phyloP scores from a whole-genome alignment of 2,113 vertebrate species.

The Hippocampus comes region DNA sequence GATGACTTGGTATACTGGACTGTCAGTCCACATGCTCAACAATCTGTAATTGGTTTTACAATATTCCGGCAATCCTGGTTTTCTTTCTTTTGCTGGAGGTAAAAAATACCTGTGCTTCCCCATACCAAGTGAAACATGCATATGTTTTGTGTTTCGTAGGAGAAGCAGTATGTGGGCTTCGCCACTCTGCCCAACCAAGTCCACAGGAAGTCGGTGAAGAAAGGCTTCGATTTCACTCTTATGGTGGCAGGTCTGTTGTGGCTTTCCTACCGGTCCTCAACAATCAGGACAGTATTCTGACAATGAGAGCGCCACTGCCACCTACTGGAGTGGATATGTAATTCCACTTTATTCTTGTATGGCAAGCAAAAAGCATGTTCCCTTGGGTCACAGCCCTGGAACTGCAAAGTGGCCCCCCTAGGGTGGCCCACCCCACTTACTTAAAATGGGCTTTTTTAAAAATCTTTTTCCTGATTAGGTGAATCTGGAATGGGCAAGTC shows the following conservation, averaged over 20 bases:
- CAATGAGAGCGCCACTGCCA: too few species aligned
- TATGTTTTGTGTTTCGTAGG: slow-evolving; percentile 69
- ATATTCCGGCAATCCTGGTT: not conserved
- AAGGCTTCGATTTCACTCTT: slow-evolving; percentile 96
- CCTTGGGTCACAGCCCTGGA: too few species aligned
- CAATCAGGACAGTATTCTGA: not conserved
- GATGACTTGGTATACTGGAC: too few species aligned
- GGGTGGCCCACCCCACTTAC: too few species aligned
- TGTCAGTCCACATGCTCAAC: too few species aligned
- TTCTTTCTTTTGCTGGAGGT: not conserved
- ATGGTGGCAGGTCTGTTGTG: slow-evolving; percentile 90
- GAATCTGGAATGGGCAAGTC: slow-evolving; percentile 98
- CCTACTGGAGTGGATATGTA: too few species aligned
- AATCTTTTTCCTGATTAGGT: slow-evolving; percentile 69
- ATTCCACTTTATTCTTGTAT: too few species aligned
- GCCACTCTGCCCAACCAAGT: slow-evolving; percentile 97
- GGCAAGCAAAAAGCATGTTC: too few species aligned
- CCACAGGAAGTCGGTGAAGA: slow-evolving; percentile 97
- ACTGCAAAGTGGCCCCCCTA: too few species aligned
- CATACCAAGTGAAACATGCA: not conserved
- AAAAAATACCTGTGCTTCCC: not conserved
- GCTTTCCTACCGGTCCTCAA: not conserved
- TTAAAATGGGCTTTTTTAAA: too few species aligned
- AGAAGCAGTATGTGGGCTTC: slow-evolving; percentile 98
- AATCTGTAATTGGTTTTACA: too few species aligned